Conservation (phyloP, 2,797 vertebrate genomes). For the Phrynocephalus forsythii region DNA sequence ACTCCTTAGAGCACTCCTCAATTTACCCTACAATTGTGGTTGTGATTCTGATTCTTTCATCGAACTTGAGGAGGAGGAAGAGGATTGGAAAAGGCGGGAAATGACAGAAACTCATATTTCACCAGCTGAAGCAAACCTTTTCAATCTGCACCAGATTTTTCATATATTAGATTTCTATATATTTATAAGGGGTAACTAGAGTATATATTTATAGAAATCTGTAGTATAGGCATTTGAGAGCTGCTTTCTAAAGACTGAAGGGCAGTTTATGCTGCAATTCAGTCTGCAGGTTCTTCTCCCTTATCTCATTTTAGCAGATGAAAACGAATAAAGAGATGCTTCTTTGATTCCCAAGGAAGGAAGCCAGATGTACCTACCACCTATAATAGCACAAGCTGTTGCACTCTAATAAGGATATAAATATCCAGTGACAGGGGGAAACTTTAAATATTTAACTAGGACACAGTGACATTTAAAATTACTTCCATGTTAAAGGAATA, state of each 20-base stretch:
- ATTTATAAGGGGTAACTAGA: no score
- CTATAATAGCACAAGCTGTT: not conserved
- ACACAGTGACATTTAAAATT: constrained; percentile 3
- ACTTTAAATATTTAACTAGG: not conserved
- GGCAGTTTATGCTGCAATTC: not conserved
- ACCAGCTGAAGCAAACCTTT: not conserved
- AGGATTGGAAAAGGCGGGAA: not conserved
- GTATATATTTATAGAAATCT: not conserved
- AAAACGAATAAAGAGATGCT: not conserved
- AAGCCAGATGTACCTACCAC: not conserved
- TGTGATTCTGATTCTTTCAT: not conserved
- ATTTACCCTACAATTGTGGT: not conserved
- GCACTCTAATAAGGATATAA: not conserved
- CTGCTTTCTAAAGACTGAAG: not conserved
- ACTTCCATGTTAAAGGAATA: not conserved
- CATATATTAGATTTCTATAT: no score
- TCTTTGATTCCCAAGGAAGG: not conserved
- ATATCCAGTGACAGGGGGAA: not conserved
- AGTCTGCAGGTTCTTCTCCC: not conserved
- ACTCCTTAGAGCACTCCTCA: not conserved
- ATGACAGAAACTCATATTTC: not conserved
- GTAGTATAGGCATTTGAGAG: not conserved
- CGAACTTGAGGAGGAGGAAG: not conserved
- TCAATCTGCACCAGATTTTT: not conserved
- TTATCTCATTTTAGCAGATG: not conserved